Base-by-base conservation (phyloP, 2,797 vertebrate genomes). In the Nyctalus aviator region DNA sequence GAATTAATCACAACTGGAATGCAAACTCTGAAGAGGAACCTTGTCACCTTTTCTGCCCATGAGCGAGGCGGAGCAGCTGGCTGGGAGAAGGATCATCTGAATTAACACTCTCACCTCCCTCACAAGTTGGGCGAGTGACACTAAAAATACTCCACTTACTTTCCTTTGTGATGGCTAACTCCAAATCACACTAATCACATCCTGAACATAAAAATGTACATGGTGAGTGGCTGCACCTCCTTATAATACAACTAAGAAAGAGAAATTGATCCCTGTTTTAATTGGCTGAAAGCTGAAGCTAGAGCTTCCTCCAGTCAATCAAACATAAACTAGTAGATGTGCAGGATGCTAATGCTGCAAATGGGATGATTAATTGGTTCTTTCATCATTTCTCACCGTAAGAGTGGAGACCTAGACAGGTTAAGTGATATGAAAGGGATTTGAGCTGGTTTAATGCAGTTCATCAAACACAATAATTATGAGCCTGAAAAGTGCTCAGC, bases 1-100 rank as follows among this genome's bases (percentile, higher is more conserved):
- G 62, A 95, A 92, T 75, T 91, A 81, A 86, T 30, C 13, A 17
- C 23, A 57, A 68, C 23, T 59, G 37, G 37, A 85, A 37, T 57
- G 23, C 75, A 84, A 76, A 46, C n/a, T 32, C 55, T 21, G 6
- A 72, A 64, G 3, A 55, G 44, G n/a, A 72, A 62, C 6, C 17
- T 68, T 2, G 1, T 13, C 62, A 30, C 13, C 25, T 88, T 84
- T 90, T 3, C 11, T 27, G 14, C 21, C 13, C 71, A 30, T 14
- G 4, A 20, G n/a, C 69, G 1, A 84, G 14, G 17, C 4, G 25
- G 37, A 11, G 0, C 2, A 23, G 59, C 8, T 81, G 57, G 15
- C 8, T 78, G 13, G 15, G 11, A 62, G 76, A 90, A 8, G 1
- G 55, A 8, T 64, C 30, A n/a, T 6, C 15, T 57, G 25, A 46